These are phyloP conservation scores for Eupithecia centaureata DNA, from an alignment of 2,888 invertebrate genomes.

Conservation along the genomic window DNA sequence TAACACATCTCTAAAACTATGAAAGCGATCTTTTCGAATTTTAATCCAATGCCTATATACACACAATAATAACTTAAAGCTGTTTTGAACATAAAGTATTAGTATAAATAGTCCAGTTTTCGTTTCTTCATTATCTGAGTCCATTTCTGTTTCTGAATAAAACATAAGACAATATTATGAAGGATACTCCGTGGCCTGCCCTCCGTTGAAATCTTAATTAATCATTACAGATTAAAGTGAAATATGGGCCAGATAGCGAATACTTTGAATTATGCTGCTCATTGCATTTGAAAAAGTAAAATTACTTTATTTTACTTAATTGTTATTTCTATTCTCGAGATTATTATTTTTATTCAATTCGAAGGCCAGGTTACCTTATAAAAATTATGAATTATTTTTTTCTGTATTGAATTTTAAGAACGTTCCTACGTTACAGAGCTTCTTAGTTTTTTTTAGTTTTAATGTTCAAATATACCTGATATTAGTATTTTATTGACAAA, in stretches of 20 bases:
- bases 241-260: slow-evolving; percentile 66
- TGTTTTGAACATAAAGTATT: too few relatives aligned
- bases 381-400: too few relatives aligned
- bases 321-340: background rate
- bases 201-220: slow-evolving; percentile 73
- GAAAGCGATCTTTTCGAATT: too few relatives aligned
- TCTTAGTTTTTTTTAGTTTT: too few relatives aligned
- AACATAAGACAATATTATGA: slow-evolving; percentile 72
- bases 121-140: slow-evolving; percentile 37
- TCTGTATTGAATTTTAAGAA: too few relatives aligned
- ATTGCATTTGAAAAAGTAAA: slow-evolving; percentile 20
- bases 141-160: slow-evolving; percentile 59
- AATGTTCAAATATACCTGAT: background rate
- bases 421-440: too few relatives aligned
- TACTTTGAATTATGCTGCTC: slow-evolving; percentile 42
- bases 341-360: background rate
- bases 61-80: too few relatives aligned
- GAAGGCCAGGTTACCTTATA: too few relatives aligned
- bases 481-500: background rate
- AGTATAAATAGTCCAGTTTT: background rate
- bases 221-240: slow-evolving; percentile 79
- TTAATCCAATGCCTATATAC: too few relatives aligned
- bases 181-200: slow-evolving; percentile 62
- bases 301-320: background rate
- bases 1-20: too few relatives aligned